phyloP scores from a whole-genome alignment of 2,888 invertebrate genomes.

The Lasioglossum pauxillum region DNA sequence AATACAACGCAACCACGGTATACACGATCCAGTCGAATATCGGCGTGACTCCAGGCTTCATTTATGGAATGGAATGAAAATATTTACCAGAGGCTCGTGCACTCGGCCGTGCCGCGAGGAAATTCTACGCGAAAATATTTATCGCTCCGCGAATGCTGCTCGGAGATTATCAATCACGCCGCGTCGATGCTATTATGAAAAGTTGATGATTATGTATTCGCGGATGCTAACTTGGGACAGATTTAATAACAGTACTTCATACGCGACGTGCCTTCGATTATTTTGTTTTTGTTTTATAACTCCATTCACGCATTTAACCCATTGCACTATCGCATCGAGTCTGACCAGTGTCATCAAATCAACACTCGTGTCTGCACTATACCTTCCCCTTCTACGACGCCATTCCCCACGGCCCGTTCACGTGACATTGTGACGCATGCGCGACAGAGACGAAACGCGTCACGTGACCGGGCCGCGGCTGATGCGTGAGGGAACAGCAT shows the following conservation, averaged over 20 bases:
- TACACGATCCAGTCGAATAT: slow-evolving; percentile 39
- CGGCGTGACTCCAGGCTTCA: slow-evolving; percentile 58
- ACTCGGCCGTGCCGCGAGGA: neutral
- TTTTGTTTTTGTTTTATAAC: neutral
- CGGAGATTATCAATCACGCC: neutral
- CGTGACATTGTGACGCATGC: too few relatives aligned
- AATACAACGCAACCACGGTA: neutral
- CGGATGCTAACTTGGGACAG: neutral
- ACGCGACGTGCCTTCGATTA: neutral
- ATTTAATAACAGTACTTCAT: neutral
- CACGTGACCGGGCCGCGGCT: too few relatives aligned
- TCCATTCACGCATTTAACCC: too few relatives aligned
- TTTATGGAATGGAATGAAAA: slow-evolving; percentile 69
- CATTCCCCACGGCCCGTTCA: too few relatives aligned
- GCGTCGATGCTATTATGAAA: neutral
- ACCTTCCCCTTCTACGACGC: too few relatives aligned
- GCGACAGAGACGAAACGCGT: too few relatives aligned
- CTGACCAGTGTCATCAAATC: neutral
- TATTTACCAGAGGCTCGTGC: slow-evolving; percentile 57
- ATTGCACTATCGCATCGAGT: neutral
- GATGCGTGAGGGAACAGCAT: too few relatives aligned
- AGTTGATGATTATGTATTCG: neutral
- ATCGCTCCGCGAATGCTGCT: neutral
- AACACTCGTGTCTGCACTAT: too few relatives aligned
- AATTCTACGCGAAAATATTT: slow-evolving; percentile 8